phyloP scores from a whole-genome alignment of 2,888 invertebrate genomes.

The Andrena praecox region DNA sequence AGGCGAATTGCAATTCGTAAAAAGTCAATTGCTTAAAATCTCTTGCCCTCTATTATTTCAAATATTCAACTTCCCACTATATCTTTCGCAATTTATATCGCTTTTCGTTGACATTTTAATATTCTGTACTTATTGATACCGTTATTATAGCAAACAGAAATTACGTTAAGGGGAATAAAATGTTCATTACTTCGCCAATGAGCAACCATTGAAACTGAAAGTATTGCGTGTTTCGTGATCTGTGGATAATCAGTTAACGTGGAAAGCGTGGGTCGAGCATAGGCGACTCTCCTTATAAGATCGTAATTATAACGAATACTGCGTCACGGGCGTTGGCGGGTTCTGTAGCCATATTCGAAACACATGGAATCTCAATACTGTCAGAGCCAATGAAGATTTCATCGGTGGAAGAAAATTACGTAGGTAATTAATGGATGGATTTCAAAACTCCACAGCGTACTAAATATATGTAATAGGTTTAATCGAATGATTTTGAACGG shows the following conservation, averaged over 20 bases:
- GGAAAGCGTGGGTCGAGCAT: constrained; percentile 51
- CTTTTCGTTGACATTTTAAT: too few species aligned
- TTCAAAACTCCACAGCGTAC: background rate
- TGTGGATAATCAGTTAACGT: constrained; percentile 50
- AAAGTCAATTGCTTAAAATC: background rate
- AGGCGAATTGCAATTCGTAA: constrained; percentile 13
- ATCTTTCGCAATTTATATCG: too few species aligned
- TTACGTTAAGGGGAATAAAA: background rate
- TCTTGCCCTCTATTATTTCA: too few species aligned
- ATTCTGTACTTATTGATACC: too few species aligned
- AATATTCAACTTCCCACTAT: too few species aligned
- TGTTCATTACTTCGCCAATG: background rate
- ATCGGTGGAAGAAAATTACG: constrained; percentile 22
- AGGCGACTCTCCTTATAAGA: constrained; percentile 78
- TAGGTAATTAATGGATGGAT: background rate
- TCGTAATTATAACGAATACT: constrained; percentile 53
- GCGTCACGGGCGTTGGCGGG: constrained; percentile 77
- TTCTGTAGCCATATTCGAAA: constrained; percentile 78
- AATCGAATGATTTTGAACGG: too few species aligned
- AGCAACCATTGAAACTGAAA: background rate
- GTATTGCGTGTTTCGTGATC: background rate
- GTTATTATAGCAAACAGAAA: too few species aligned
- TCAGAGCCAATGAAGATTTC: constrained; percentile 47
- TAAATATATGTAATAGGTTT: background rate
- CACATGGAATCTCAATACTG: constrained; percentile 71